Percentiles rank a stretch among this genome's conserved stretches.
These are phyloP conservation scores for Falco cherrug DNA, from an alignment of 2,797 vertebrate genomes.

Conservation along the genomic window DNA sequence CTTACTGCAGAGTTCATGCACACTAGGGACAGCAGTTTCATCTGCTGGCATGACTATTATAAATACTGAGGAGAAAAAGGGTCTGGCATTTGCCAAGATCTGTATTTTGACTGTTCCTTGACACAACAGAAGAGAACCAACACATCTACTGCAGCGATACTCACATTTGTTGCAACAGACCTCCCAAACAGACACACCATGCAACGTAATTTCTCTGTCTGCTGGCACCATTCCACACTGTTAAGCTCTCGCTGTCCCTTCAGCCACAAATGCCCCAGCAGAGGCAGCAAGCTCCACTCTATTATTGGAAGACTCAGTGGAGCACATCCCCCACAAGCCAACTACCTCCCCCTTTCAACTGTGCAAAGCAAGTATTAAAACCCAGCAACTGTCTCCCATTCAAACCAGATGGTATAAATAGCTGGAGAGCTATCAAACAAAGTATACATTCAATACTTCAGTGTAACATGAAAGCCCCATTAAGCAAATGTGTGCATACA, in stretches of 20 bases:
- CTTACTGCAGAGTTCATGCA: background rate
- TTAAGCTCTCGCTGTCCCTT: background rate
- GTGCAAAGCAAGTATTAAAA: constrained; percentile 14
- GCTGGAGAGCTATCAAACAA: constrained; percentile 52
- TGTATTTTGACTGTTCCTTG: background rate
- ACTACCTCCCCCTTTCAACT: background rate
- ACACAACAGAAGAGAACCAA: background rate
- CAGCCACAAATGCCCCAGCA: constrained; percentile 31
- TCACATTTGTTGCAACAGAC: constrained; percentile 26
- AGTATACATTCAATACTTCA: background rate
- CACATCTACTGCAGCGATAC: background rate
- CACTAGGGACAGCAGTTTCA: background rate
- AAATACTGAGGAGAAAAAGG: background rate
- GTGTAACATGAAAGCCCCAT: constrained; percentile 13
- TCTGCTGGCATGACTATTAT: background rate
- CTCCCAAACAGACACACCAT: background rate
- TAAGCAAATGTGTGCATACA: background rate
- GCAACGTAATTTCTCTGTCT: constrained; percentile 30
- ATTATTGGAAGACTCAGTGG: constrained; percentile 19
- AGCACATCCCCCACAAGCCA: constrained; percentile 32
- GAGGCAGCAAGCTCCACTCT: background rate
- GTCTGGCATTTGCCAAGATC: background rate
- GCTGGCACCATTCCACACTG: constrained; percentile 32
- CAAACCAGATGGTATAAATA: constrained; percentile 58
- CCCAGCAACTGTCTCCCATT: constrained; percentile 48